Evolutionary conservation across 1,140 invertebrate genomes (phyloP).

Genomic region (Calosoma granatense): DNA sequence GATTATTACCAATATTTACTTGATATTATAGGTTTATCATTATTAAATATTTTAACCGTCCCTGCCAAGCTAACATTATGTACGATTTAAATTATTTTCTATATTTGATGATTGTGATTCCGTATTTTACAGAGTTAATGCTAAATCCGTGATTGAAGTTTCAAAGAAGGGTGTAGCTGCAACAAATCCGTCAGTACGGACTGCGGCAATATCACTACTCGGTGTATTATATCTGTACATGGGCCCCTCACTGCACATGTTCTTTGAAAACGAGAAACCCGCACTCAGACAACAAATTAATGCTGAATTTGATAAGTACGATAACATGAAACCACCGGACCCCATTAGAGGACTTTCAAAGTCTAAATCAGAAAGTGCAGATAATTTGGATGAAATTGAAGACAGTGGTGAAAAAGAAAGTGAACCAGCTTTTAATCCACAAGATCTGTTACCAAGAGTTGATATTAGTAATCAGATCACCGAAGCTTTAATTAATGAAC

Average conservation of each 20-base stretch:
- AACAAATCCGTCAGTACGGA: conserved; percentile 73
- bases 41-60: too few relatives aligned
- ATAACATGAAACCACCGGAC: conserved; percentile 55
- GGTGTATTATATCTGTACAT: conserved; percentile 73
- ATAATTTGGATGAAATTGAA: conserved; percentile 40
- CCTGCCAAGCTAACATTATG: background rate
- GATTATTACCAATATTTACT: background rate
- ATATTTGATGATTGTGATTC: background rate
- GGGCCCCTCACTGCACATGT: conserved; percentile 60
- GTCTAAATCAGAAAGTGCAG: conserved; percentile 40
- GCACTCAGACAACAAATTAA: conserved; percentile 77
- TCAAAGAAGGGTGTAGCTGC: conserved; percentile 74
- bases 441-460: conserved; percentile 60
- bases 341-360: conserved; percentile 50
- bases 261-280: conserved; percentile 82
- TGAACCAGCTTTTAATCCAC: conserved; percentile 41
- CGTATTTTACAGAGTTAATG: conserved; percentile 48
- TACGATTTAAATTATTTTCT: background rate
- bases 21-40: too few relatives aligned
- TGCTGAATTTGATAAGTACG: conserved; percentile 74
- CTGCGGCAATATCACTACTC: conserved; percentile 55
- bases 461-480: conserved; percentile 84
- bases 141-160: conserved; percentile 68
- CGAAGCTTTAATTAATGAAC: conserved; percentile 65
- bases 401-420: conserved; percentile 40